These are phyloP conservation scores for Pao palembangensis DNA, from an alignment of 2,113 vertebrate genomes.

Conservation along the genomic window DNA sequence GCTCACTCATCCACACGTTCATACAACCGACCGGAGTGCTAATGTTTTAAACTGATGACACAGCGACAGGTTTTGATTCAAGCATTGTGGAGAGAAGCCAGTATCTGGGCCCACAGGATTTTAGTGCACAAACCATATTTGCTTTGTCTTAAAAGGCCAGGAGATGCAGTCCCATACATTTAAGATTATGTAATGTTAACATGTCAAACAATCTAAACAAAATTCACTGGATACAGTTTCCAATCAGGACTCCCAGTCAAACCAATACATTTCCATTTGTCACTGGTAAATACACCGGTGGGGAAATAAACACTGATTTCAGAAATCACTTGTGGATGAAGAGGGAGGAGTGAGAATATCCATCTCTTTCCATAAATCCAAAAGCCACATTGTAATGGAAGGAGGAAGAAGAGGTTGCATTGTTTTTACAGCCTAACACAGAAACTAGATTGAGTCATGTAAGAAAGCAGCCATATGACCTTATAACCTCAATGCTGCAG, in stretches of 20 bases:
- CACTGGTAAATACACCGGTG: conserved; percentile 53
- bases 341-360: conserved; percentile 40
- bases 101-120: conserved; percentile 24
- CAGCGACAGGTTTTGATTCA: conserved; percentile 38
- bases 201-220: conserved; percentile 22
- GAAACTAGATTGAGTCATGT: conserved; percentile 11
- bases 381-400: conserved; percentile 10
- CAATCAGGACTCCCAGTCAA: conserved; percentile 42
- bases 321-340: conserved; percentile 62
- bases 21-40: conserved; percentile 49
- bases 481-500: too few relatives aligned
- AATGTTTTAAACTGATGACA: conserved; percentile 20
- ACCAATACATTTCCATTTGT: conserved; percentile 21
- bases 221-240: conserved; percentile 5
- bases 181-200: neutral
- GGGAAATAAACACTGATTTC: conserved; percentile 66
- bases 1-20: conserved; percentile 36
- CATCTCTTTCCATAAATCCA: conserved; percentile 15
- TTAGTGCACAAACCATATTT: conserved; percentile 39
- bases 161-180: conserved; percentile 34
- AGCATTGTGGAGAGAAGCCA: conserved; percentile 24
- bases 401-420: neutral
- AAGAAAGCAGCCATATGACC: conserved; percentile 17
- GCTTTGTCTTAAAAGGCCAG: conserved; percentile 35
- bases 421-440: neutral